Conservation (phyloP, 2,888 invertebrate genomes). For the Sesia apiformis region DNA sequence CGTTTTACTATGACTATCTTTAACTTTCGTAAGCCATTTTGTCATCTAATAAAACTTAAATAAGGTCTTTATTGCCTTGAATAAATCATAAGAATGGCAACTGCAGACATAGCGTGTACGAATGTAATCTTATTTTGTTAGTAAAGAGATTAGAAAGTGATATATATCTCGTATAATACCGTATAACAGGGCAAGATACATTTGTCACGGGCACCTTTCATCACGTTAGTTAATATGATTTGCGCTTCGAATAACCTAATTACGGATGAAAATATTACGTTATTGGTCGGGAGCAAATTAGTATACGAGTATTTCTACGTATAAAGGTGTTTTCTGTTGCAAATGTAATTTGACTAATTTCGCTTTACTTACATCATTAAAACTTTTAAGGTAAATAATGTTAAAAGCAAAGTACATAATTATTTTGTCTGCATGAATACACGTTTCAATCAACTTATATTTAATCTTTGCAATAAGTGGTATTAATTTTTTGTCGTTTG, state of each 20-base stretch:
- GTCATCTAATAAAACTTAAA: not conserved
- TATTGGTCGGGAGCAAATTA: constrained; percentile 4
- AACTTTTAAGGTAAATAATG: no score
- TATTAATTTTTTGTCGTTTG: no score
- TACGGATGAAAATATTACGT: constrained; percentile 18
- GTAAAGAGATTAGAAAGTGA: constrained; percentile 22
- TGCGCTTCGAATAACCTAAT: constrained; percentile 17
- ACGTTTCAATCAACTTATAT: no score
- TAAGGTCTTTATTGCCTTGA: not conserved
- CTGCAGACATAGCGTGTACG: no score
- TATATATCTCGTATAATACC: constrained; percentile 25
- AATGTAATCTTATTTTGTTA: constrained; percentile 17
- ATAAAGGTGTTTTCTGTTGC: constrained; percentile 4
- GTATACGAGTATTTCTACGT: not conserved
- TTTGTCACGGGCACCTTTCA: constrained; percentile 15
- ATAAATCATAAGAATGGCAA: not conserved
- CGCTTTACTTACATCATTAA: not conserved
- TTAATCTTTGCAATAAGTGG: no score
- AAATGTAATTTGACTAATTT: constrained; percentile 5
- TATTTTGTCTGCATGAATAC: no score
- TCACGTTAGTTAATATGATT: constrained; percentile 16
- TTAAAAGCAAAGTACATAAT: no score
- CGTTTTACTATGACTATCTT: no score
- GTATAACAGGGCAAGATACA: constrained; percentile 15
- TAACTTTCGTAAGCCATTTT: not conserved